Conservation (phyloP, 1,140 invertebrate species). For the Drosophila albomicans region DNA sequence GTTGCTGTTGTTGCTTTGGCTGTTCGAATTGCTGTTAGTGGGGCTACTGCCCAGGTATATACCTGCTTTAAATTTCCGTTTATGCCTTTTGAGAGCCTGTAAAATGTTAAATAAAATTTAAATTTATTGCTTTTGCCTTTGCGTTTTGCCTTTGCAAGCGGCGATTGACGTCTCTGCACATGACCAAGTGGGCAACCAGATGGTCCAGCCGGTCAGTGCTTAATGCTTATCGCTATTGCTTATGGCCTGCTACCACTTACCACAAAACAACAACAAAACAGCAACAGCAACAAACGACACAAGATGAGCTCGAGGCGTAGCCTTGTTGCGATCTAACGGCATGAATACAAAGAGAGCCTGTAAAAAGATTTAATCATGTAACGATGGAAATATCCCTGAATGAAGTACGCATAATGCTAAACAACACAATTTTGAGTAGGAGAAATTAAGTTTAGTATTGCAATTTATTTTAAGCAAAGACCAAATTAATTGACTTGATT, state of each 20-base stretch:
- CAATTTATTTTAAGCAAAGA: no score
- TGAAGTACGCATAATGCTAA: constrained; percentile 11
- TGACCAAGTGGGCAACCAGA: constrained; percentile 47
- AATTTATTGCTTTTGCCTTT: constrained; percentile 69
- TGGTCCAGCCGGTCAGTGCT: constrained; percentile 23
- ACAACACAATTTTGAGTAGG: not conserved
- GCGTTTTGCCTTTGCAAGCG: constrained; percentile 29
- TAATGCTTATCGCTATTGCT: constrained; percentile 53
- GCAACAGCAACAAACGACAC: not conserved
- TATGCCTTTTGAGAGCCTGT: constrained; percentile 82
- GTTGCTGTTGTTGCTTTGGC: no score
- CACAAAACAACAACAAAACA: constrained; percentile 14
- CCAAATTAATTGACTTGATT: no score
- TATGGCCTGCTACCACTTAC: constrained; percentile 48
- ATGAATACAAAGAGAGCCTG: not conserved
- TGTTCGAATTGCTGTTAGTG: constrained; percentile 40
- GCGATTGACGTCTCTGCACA: constrained; percentile 76
- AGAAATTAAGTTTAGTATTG: not conserved
- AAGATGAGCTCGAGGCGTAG: constrained; percentile 4
- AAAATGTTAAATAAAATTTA: constrained; percentile 83
- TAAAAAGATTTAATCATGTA: constrained; percentile 6
- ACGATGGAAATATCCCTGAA: constrained; percentile 31
- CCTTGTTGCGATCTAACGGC: constrained; percentile 19
- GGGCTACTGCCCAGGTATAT: constrained; percentile 28
- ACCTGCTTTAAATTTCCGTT: constrained; percentile 77